Evolutionary conservation across 2,113 vertebrate species (phyloP).

Genomic region (Laterallus jamaicensis): DNA sequence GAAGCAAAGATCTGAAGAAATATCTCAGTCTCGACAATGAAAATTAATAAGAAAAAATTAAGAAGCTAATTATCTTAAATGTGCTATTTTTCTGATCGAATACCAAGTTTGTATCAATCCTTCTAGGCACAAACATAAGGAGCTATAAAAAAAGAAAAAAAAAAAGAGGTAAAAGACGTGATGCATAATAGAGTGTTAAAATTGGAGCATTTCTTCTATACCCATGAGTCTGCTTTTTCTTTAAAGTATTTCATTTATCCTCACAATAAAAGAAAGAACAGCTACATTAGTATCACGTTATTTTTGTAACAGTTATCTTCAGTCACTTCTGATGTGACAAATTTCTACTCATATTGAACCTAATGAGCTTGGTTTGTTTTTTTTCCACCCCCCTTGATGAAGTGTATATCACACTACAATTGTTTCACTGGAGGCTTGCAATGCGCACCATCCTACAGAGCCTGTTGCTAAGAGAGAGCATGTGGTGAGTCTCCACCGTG

Average conservation of each 20-base stretch:
- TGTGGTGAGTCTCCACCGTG: neutral
- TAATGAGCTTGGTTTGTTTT: constrained; percentile 17
- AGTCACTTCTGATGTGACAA: constrained; percentile 36
- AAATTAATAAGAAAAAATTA: constrained; percentile 8
- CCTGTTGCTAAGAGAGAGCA: neutral
- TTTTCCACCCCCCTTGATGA: neutral
- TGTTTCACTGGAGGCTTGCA: neutral
- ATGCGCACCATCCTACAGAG: neutral
- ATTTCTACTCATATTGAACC: neutral
- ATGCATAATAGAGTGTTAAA: constrained; percentile 18
- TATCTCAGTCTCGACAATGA: neutral
- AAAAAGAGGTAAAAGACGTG: neutral
- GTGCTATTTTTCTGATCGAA: neutral
- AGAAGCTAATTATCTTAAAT: neutral
- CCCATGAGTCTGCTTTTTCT: constrained; percentile 44
- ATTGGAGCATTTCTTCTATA: neutral
- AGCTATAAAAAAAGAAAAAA: neutral
- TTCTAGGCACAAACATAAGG: constrained; percentile 36
- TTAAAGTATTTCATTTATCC: constrained; percentile 67
- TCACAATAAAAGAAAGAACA: constrained; percentile 39
- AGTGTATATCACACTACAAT: neutral
- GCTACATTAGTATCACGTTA: constrained; percentile 42
- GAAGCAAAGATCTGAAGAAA: neutral
- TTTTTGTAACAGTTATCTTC: constrained; percentile 50
- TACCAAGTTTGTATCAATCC: neutral